Base-by-base conservation (phyloP, 2,888 invertebrate genomes). In the Linnaemya tessellans region DNA sequence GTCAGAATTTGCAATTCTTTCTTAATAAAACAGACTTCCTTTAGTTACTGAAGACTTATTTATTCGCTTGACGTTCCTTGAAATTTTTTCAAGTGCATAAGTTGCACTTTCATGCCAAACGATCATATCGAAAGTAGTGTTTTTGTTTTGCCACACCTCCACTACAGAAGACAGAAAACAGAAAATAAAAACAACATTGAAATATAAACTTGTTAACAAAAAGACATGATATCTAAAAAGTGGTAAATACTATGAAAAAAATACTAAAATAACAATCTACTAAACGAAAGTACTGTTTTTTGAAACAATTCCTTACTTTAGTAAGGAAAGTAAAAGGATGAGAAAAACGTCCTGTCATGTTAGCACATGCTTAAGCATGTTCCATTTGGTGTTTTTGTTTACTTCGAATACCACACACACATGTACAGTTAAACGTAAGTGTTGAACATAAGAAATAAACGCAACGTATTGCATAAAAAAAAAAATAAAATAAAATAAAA, bases 271-370 rank as follows among this genome's bases (percentile, higher is more conserved):
- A 77, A 68, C 60, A 78, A 58, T 22, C 13, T 68, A 15, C 22
- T 38, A 78, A 60, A 78, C 35, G 60, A 51, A 68, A 78, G 13
- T 51, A 10, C 13, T 35, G 41, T 20, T 43, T 18, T 20, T 64
- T 20, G 22, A 30, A 51, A 62, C 60, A 79, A 79, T 62, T 30
- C 58, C 67, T 75, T 78, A 49, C 20, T 35, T 58, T 22, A 38
- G n/a, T 35, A 35, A 35, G 38, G 1, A 67, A 67, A 56, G 18
- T 15, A 58, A 51, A 51, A 62, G 43, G 1, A 60, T 35, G n/a
- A 49, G 15, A 62, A 62, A 67, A 79, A 51, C 25, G 15, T 49
- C 25, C 70, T 79, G 78, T 79, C 78, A 79, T 79, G 60, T 79
- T 79, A 79, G 20, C 70, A 71, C 62, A 71, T 13, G 64, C 54